Conservation (phyloP, 2,797 vertebrate genomes). For the Acipenser ruthenus region DNA sequence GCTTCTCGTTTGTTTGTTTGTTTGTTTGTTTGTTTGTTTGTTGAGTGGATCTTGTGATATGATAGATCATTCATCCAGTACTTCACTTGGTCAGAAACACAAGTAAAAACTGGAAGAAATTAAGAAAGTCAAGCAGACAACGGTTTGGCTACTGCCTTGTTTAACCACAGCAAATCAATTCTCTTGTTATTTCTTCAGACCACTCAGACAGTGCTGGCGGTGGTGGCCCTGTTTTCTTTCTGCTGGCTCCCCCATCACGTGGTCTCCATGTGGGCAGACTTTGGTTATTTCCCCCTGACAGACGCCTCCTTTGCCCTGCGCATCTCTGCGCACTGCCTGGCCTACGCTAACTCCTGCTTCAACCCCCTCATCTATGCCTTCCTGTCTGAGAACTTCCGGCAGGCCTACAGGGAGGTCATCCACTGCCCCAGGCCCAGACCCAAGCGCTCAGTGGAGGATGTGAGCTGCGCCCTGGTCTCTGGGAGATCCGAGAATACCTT, state of each 20-base stretch:
- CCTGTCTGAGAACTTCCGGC: slow-evolving; percentile 18
- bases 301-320: slow-evolving; percentile 12
- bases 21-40: no score
- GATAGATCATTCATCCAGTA: no score
- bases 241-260: slow-evolving; percentile 20
- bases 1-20: no score
- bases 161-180: no score
- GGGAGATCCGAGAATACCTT: background rate
- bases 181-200: slow-evolving; percentile 7
- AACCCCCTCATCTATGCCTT: slow-evolving; percentile 20
- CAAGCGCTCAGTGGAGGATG: background rate
- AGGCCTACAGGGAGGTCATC: slow-evolving; percentile 14
- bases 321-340: slow-evolving; percentile 15
- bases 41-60: no score
- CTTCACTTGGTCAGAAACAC: no score
- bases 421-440: background rate
- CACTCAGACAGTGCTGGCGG: slow-evolving; percentile 15
- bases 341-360: slow-evolving; percentile 16
- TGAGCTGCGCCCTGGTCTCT: background rate
- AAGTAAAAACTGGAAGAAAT: no score
- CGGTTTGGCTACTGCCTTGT: no score
- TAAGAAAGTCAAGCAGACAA: no score
- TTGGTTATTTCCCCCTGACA: slow-evolving; percentile 13
- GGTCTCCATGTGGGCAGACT: slow-evolving; percentile 14
- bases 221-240: slow-evolving; percentile 11